Evolutionary conservation across 2,113 vertebrate genomes (phyloP).

Genomic region (Tragelaphus scriptus): DNA sequence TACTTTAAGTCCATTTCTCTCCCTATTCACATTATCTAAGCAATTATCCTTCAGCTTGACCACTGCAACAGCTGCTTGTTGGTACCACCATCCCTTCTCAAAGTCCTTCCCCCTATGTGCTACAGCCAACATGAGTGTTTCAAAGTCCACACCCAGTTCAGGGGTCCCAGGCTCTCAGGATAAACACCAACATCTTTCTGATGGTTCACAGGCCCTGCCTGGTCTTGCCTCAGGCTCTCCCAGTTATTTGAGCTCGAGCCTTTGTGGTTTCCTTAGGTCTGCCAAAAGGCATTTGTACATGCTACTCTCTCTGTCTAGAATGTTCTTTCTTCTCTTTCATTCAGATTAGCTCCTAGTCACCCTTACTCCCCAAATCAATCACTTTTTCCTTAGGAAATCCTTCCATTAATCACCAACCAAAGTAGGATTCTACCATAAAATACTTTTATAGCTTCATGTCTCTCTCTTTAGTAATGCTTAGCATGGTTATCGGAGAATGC

Average conservation of each 20-base stretch:
- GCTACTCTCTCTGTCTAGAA: neutral
- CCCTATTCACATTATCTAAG: neutral
- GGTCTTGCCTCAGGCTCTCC: neutral
- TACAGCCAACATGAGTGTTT: neutral
- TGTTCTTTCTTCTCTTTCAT: neutral
- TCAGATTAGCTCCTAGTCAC: neutral
- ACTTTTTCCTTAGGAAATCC: constrained; percentile 27
- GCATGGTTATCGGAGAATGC: too few relatives aligned
- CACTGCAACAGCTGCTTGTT: neutral
- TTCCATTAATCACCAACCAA: neutral
- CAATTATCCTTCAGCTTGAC: neutral
- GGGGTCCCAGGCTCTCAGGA: neutral
- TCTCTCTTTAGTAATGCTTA: neutral
- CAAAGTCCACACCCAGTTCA: neutral
- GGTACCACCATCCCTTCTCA: neutral
- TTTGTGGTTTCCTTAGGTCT: neutral
- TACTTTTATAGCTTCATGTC: neutral
- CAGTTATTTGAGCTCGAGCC: neutral
- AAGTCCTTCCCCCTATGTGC: neutral
- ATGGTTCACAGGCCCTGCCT: neutral
- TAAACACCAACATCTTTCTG: neutral
- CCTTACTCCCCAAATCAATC: neutral
- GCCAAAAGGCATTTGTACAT: neutral
- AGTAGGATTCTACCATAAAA: neutral
- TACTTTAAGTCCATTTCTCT: neutral